Conservation (phyloP, 53 echinoderm and acorn worm species). For the Holothuria scabra region DNA sequence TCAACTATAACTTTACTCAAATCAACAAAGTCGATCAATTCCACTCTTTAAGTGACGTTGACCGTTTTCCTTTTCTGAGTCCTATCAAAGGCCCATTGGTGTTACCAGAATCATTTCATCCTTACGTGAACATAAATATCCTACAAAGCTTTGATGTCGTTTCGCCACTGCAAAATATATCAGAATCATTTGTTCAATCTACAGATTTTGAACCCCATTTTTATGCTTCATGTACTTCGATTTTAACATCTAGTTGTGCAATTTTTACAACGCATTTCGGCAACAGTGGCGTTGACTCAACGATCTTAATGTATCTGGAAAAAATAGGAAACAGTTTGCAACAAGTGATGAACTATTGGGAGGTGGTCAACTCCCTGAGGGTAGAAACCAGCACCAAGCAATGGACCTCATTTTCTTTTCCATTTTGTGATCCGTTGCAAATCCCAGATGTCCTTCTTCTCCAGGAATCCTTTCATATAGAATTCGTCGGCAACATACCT, state of each 20-base stretch:
- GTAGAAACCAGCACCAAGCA: neutral
- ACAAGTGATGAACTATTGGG: slow-evolving; percentile 8
- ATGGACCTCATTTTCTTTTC: too few relatives aligned
- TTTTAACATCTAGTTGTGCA: too few relatives aligned
- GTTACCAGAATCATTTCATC: neutral
- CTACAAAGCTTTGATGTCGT: neutral
- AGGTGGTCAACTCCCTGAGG: too few relatives aligned
- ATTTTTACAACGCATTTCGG: too few relatives aligned
- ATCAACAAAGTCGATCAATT: neutral
- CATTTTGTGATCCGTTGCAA: too few relatives aligned
- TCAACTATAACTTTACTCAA: neutral
- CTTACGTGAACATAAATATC: neutral
- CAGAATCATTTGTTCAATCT: too few relatives aligned
- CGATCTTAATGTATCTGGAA: neutral
- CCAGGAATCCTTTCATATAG: too few relatives aligned
- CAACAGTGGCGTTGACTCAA: too few relatives aligned
- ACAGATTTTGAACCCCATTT: too few relatives aligned
- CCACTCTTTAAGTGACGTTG: neutral
- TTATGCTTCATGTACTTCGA: too few relatives aligned
- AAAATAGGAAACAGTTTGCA: neutral
- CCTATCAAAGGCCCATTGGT: neutral
- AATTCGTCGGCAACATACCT: too few relatives aligned
- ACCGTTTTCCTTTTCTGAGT: neutral
- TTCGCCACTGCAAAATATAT: neutral
- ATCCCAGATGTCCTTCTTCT: too few relatives aligned